Base-by-base conservation (phyloP, 2,113 vertebrate species). In the Thunnus thynnus region DNA sequence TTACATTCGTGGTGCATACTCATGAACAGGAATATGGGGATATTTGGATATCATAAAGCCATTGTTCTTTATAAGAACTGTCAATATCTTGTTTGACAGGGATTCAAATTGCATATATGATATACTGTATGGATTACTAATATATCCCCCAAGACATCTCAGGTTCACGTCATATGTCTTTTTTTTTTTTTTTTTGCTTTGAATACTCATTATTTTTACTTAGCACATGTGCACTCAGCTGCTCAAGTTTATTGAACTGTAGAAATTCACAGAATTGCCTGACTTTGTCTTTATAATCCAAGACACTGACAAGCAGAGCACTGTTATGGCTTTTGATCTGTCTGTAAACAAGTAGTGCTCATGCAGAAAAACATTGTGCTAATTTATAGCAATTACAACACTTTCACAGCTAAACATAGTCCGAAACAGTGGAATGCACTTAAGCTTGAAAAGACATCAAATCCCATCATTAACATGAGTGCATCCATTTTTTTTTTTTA, bases 331-430 rank as follows among this genome's bases (percentile, higher is more conserved):
- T 58, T 86, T 80, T 65, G 72, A 76, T 82, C 36, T 71, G 48
- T 47, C 68, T 65, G 16, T 48, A 71, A 62, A 77, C 20, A 70
- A 78, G 50, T 17, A 6, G 22, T 75, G 62, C 46, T 70, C 50
- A 72, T 70, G 69, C 62, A 83, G 36, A 60, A 81, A 75, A 55
- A 14, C 54, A 70, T 54, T 72, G 17, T 64, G 32, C 25, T 51
- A 48, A 86, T 82, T 83, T 76, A 47, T 13, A 56, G 52, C 44
- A 75, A 65, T 87, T 58, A 83, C 51, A 79, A 64, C 75, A 76
- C 51, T 78, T 80, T 73, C 75, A 55, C 70, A 77, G 66, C 50
- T 50, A 65, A 69, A 74, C 9, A 12, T 10, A 63, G 58, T 82
- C 67, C 82, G 72, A 82, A 92, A 79, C 65, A 76, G 55, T 58